These are phyloP conservation scores for Napeogenes sylphis DNA, from an alignment of 2,888 invertebrate species.

Conservation along the genomic window DNA sequence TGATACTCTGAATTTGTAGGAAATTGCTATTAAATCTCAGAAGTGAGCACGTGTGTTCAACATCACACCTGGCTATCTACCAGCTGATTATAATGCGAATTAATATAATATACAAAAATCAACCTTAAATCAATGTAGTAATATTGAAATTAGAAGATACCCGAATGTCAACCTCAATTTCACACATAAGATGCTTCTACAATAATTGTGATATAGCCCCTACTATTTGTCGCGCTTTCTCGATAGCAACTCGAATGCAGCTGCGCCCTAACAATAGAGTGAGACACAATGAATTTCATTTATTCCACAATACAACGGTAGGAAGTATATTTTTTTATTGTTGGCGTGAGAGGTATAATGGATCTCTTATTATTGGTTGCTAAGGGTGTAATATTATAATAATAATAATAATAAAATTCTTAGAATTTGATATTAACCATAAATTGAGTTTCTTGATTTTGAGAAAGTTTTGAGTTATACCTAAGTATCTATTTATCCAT, in stretches of 20 bases:
- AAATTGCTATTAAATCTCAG: too few relatives aligned
- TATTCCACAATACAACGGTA: conserved; percentile 30
- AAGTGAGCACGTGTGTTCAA: neutral
- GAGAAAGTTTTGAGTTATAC: too few relatives aligned
- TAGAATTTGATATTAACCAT: neutral
- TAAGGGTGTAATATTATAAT: conserved; percentile 3
- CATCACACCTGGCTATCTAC: neutral
- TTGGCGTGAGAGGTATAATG: conserved; percentile 12
- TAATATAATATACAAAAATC: neutral
- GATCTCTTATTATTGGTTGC: conserved; percentile 4
- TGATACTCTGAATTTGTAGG: too few relatives aligned
- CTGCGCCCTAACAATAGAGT: conserved; percentile 33
- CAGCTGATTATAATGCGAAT: neutral
- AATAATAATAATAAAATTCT: neutral
- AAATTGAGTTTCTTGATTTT: too few relatives aligned
- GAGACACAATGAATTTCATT: conserved; percentile 22
- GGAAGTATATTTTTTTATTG: conserved; percentile 26
- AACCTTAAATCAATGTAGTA: neutral
- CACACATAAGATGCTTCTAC: too few relatives aligned
- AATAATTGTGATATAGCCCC: conserved; percentile 2
- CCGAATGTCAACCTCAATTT: too few relatives aligned
- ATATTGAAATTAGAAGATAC: neutral
- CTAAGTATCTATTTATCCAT: too few relatives aligned
- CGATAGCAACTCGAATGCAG: conserved; percentile 18
- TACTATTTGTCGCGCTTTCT: conserved; percentile 7